phyloP scores from a whole-genome alignment of 2,888 invertebrate genomes.

The Dynastes grantii region DNA sequence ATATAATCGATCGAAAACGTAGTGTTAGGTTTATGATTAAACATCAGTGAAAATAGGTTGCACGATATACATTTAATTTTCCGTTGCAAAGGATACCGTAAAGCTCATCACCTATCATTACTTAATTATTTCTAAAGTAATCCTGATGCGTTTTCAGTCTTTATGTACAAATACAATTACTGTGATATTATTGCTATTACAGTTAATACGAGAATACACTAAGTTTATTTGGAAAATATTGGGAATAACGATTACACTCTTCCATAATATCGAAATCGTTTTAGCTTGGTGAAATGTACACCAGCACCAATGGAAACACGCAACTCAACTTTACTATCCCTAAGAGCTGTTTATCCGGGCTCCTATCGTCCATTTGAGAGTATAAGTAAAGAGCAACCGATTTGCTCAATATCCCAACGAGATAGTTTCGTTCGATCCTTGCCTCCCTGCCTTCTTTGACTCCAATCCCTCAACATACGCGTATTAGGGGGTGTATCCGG shows the following conservation, averaged over 20 bases:
- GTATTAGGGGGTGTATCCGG: neutral
- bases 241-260: neutral
- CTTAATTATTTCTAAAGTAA: no score
- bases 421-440: conserved; percentile 25
- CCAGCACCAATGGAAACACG: conserved; percentile 22
- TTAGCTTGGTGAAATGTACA: conserved; percentile 22
- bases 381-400: conserved; percentile 40
- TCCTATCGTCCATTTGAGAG: conserved; percentile 33
- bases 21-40: no score
- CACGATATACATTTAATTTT: no score
- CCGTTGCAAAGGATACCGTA: no score
- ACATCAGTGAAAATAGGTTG: no score
- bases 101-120: no score
- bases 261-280: conserved; percentile 8
- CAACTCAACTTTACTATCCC: conserved; percentile 36
- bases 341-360: conserved; percentile 34
- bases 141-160: no score
- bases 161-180: no score
- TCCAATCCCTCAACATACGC: neutral
- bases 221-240: neutral
- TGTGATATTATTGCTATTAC: no score
- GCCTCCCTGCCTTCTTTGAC: neutral
- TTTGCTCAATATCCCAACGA: conserved; percentile 33
- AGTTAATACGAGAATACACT: no score
- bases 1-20: no score